These are phyloP conservation scores for Caradrina clavipalpis DNA, from an alignment of 2,888 invertebrate species.

Conservation along the genomic window DNA sequence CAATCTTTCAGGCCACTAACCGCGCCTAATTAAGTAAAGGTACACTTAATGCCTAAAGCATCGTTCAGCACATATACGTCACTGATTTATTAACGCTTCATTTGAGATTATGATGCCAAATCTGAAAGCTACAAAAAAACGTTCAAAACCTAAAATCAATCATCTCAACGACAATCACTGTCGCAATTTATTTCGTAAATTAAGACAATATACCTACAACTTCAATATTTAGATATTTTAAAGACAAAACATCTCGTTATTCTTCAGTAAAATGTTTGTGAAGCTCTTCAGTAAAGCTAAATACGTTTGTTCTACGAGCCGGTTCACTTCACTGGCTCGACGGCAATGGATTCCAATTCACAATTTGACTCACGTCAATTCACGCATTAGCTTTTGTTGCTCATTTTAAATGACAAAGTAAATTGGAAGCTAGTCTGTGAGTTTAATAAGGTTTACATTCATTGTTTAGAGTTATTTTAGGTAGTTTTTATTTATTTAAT, in stretches of 20 bases:
- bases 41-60: too few relatives aligned
- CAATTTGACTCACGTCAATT: slow-evolving; percentile 40
- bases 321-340: slow-evolving; percentile 38
- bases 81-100: too few relatives aligned
- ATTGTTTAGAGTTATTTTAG: neutral
- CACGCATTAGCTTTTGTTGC: slow-evolving; percentile 27
- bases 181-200: too few relatives aligned
- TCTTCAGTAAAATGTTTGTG: slow-evolving; percentile 24
- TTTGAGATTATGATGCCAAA: too few relatives aligned
- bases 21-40: too few relatives aligned
- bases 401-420: slow-evolving; percentile 12
- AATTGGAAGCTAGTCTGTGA: slow-evolving; percentile 3
- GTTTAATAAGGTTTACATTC: neutral
- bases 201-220: neutral
- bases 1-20: too few relatives aligned
- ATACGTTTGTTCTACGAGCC: slow-evolving; percentile 43
- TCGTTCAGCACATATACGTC: too few relatives aligned
- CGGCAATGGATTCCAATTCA: slow-evolving; percentile 40
- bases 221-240: neutral
- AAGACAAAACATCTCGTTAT: slow-evolving; percentile 9
- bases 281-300: slow-evolving; percentile 30
- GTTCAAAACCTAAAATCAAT: too few relatives aligned
- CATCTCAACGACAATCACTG: too few relatives aligned
- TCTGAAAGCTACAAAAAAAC: too few relatives aligned
- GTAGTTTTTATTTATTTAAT: too few relatives aligned